phyloP scores from a whole-genome alignment of 1,140 invertebrate genomes.

The Magallana gigas region DNA sequence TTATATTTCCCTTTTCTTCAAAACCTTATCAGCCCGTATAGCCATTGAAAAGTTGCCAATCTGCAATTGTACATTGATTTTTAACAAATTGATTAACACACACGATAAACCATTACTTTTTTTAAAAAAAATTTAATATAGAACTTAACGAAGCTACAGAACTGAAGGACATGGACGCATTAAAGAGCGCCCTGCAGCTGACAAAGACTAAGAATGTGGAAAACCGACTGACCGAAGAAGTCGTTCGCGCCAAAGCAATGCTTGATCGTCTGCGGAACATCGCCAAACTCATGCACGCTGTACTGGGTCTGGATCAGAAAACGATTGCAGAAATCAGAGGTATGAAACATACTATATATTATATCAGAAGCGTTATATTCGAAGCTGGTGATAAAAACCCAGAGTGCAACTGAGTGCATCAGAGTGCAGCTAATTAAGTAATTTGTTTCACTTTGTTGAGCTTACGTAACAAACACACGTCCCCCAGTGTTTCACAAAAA shows the following conservation, averaged over 20 bases:
- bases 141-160: slow-evolving; percentile 50
- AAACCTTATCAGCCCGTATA: too few relatives aligned
- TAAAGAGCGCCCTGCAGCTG: slow-evolving; percentile 43
- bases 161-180: slow-evolving; percentile 39
- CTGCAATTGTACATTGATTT: too few relatives aligned
- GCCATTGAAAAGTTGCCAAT: too few relatives aligned
- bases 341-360: not conserved
- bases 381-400: too few relatives aligned
- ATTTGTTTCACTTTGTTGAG: too few relatives aligned
- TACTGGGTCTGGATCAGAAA: slow-evolving; percentile 67
- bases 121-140: slow-evolving; percentile 13
- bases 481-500: not conserved
- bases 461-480: too few relatives aligned
- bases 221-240: slow-evolving; percentile 40
- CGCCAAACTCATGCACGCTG: slow-evolving; percentile 63
- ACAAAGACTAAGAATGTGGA: slow-evolving; percentile 36
- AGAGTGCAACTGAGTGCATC: too few relatives aligned
- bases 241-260: slow-evolving; percentile 47
- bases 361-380: too few relatives aligned
- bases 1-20: too few relatives aligned
- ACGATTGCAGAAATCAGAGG: slow-evolving; percentile 71
- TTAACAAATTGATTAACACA: too few relatives aligned
- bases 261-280: slow-evolving; percentile 57
- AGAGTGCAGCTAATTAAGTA: too few relatives aligned
- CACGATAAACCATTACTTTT: too few relatives aligned